Evolutionary conservation across 2,888 invertebrate species (phyloP), one percentile per base, ranked within the genome.

Genomic region (Drosophila borealis): DNA sequence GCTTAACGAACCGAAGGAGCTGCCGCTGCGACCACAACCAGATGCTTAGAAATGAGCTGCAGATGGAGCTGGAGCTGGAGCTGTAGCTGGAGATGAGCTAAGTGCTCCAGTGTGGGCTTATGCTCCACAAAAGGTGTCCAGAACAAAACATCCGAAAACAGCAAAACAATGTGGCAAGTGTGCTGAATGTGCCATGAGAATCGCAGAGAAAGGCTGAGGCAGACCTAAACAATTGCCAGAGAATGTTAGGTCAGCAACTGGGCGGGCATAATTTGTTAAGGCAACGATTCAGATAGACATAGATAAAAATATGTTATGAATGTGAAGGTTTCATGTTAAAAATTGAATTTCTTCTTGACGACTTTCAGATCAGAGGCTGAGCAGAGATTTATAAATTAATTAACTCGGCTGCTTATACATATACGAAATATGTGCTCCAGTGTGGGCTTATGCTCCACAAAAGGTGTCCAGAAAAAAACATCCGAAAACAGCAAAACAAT

Each of bases 1-100:
- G 64, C 78, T 61, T 69, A 74, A 76, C 61, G 49, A 78, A 65
- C 64, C 44, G 10, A 42, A 48, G 63, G 46, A 64, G 53, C 57
- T 21, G 53, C 74, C 14, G 53, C 57, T 21, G 53, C 74, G 14
- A 10, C 49, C 57, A 19, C 42, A 45, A 39, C 17, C 17, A 17
- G 17, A 17, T 17, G 17, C 17, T 17, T 17, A 17, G 17, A 17
- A 29, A 29, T 29, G 29, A 29, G 29, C 25, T 25, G 25, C 6
- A 25, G 25, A 6, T 25, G 21, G 1, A 21, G 5, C 25, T 25
- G 8, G 2, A 8, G 25, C 6, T 25, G 25, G 25, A 25, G 25
- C 21, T 21, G 21, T 3, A 21, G 61, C 34, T 50, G 55, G n/a
- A 49, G 49, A 56, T 60, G 54, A 53, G 55, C 51, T 42, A 29